phyloP scores from a whole-genome alignment of 2,797 vertebrate species.

The Synaphobranchus kaupii region DNA sequence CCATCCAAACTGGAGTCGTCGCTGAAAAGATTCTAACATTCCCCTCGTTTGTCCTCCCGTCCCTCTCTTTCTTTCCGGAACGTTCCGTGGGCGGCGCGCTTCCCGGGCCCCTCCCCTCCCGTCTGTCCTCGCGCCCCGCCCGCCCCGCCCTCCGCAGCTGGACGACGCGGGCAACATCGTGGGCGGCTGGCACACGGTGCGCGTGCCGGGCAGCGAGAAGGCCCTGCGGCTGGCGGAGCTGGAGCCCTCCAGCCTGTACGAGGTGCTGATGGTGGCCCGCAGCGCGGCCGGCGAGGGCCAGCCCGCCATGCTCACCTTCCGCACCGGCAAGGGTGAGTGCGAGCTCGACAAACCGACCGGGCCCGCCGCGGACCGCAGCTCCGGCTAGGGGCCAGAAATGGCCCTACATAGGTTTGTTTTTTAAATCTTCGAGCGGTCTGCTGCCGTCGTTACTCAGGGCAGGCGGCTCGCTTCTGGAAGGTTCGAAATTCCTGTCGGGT shows the following conservation, averaged over 20 bases:
- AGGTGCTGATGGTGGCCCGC: conserved; percentile 95
- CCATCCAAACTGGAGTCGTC: not conserved
- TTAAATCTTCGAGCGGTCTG: not conserved
- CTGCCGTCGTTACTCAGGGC: not conserved
- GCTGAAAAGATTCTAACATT: conserved; percentile 26
- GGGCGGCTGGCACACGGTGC: conserved; percentile 88
- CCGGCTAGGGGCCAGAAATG: not conserved
- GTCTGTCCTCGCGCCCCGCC: conserved; percentile 5
- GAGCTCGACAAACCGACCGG: too few relatives aligned
- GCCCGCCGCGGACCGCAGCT: too few relatives aligned
- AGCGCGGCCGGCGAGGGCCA: conserved; percentile 88
- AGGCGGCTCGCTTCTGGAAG: not conserved
- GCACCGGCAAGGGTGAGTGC: conserved; percentile 84
- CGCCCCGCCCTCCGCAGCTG: conserved; percentile 73
- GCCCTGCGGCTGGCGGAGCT: conserved; percentile 87
- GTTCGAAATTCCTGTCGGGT: conserved; percentile 13
- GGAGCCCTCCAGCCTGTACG: conserved; percentile 92
- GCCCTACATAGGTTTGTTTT: not conserved
- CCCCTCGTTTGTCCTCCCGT: conserved; percentile 41
- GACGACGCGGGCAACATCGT: conserved; percentile 76
- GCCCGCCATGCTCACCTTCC: conserved; percentile 96
- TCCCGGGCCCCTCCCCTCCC: not conserved
- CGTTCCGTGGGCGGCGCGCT: not conserved
- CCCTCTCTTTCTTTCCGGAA: not conserved
- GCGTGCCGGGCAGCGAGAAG: conserved; percentile 93